Percentiles rank a stretch among this genome's conserved stretches.
Conservation (phyloP, 2,888 invertebrate species). For the Arenicola marina region DNA sequence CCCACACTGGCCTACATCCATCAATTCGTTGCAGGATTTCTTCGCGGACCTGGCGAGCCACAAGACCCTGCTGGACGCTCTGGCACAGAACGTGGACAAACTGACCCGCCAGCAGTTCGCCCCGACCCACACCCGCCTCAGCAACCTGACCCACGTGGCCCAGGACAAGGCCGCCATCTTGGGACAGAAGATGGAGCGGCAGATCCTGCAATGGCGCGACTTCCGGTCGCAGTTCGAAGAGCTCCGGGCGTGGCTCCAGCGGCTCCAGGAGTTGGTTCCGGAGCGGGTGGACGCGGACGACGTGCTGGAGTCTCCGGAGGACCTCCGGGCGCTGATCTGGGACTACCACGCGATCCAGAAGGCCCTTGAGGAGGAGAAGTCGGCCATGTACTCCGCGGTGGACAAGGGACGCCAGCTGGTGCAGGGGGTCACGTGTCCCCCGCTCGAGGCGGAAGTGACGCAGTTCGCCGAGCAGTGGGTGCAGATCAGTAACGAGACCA, state of each 20-base stretch:
- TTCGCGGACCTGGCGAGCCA: slow-evolving; percentile 56
- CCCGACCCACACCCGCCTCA: slow-evolving; percentile 41
- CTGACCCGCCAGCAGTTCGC: slow-evolving; percentile 41
- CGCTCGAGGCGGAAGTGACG: slow-evolving; percentile 45
- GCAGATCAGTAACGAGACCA: slow-evolving; percentile 44
- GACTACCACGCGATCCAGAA: slow-evolving; percentile 44
- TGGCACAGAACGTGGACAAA: slow-evolving; percentile 47
- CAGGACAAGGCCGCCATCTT: slow-evolving; percentile 50
- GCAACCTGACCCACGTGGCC: slow-evolving; percentile 44
- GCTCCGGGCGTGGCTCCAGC: slow-evolving; percentile 4
- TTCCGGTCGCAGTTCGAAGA: slow-evolving; percentile 41
- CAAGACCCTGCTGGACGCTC: slow-evolving; percentile 50
- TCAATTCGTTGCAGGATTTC: slow-evolving; percentile 44
- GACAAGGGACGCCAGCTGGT: slow-evolving; percentile 53
- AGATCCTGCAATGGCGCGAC: slow-evolving; percentile 48
- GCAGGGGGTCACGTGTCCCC: slow-evolving; percentile 47
- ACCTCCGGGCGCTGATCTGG: slow-evolving; percentile 43
- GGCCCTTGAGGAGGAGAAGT: slow-evolving; percentile 47
- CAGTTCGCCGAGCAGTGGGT: slow-evolving; percentile 54
- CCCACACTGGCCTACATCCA: neutral
- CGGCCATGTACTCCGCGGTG: slow-evolving; percentile 45
- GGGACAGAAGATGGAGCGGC: slow-evolving; percentile 49
- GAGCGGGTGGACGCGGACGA: neutral
- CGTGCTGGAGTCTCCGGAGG: slow-evolving; percentile 26
- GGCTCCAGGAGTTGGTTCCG: slow-evolving; percentile 11